Conservation (phyloP, 2,888 invertebrate genomes). For the Scaptomyza reducta region DNA sequence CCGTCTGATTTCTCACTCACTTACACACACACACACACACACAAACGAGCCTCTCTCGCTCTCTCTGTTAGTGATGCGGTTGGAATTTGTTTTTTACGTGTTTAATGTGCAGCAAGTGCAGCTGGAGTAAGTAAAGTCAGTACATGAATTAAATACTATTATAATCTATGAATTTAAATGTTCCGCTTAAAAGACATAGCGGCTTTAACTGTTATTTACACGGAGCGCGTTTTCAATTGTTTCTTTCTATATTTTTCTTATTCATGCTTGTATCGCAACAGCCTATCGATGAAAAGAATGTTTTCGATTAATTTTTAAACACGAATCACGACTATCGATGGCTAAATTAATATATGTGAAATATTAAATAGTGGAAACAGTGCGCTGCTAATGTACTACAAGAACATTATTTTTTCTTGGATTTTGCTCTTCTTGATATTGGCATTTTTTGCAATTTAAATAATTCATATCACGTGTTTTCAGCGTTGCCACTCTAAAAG, state of each 20-base stretch:
- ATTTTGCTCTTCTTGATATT: not conserved
- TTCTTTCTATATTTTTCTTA: constrained; percentile 29
- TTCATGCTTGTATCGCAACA: constrained; percentile 33
- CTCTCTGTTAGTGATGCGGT: constrained; percentile 17
- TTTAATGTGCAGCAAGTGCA: constrained; percentile 24
- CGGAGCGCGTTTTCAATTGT: constrained; percentile 26
- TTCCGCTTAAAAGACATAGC: constrained; percentile 1
- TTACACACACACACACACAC: constrained; percentile 8
- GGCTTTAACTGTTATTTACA: constrained; percentile 15
- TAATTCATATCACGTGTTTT: constrained; percentile 41
- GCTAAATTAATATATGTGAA: not conserved
- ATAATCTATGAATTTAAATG: not conserved
- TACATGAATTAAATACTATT: constrained; percentile 7
- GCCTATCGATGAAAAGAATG: constrained; percentile 33
- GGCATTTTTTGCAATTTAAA: constrained; percentile 6
- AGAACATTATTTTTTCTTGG: not conserved
- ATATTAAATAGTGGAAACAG: not conserved
- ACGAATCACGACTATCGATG: constrained; percentile 13
- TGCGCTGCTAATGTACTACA: not conserved
- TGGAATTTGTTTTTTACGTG: constrained; percentile 27
- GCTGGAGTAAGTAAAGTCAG: constrained; percentile 17
- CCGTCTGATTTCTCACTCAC: constrained; percentile 34
- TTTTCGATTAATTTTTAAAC: not conserved
- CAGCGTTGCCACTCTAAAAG: constrained; percentile 48
- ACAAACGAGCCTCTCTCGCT: constrained; percentile 26